Evolutionary conservation across 2,888 invertebrate genomes (phyloP).

Genomic region (Pyrochroa serraticornis): DNA sequence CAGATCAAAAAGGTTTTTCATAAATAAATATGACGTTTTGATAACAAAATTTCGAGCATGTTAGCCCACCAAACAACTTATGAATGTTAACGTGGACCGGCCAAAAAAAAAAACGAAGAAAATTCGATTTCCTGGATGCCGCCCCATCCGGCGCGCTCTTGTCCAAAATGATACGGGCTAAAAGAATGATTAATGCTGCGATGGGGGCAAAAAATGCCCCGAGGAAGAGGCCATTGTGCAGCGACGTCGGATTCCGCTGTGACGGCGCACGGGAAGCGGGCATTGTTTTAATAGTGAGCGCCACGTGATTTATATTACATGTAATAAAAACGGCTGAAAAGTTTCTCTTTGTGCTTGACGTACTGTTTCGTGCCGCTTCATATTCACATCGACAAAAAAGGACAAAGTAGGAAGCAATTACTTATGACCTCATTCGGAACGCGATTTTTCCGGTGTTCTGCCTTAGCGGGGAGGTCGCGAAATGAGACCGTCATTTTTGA

Average conservation of each 20-base stretch:
- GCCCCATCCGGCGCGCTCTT: slow-evolving; percentile 1
- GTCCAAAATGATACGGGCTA: slow-evolving; percentile 5
- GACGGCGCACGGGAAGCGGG: slow-evolving; percentile 22
- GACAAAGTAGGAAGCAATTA: slow-evolving; percentile 28
- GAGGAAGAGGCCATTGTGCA: slow-evolving; percentile 33
- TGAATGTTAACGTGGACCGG: too few relatives aligned
- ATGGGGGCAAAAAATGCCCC: slow-evolving; percentile 31
- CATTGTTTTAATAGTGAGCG: slow-evolving; percentile 40
- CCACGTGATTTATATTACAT: slow-evolving; percentile 39
- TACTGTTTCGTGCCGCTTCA: slow-evolving; percentile 30
- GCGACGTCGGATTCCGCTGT: slow-evolving; percentile 4
- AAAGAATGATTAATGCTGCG: slow-evolving; percentile 38
- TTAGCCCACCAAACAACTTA: too few relatives aligned
- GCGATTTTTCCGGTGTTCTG: too few relatives aligned
- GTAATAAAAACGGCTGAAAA: slow-evolving; percentile 35
- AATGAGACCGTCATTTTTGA: too few relatives aligned
- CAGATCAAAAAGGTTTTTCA: too few relatives aligned
- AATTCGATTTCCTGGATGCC: too few relatives aligned
- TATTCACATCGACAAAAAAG: slow-evolving; percentile 28
- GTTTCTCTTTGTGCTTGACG: slow-evolving; percentile 29
- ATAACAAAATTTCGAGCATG: too few relatives aligned
- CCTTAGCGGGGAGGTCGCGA: too few relatives aligned
- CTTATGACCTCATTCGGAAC: slow-evolving; percentile 27
- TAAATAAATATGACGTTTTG: too few relatives aligned
- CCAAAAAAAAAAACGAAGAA: too few relatives aligned